These are phyloP conservation scores for Pachyseris speciosa DNA, from an alignment of 64 coral and sea anemone species.

Conservation along the genomic window DNA sequence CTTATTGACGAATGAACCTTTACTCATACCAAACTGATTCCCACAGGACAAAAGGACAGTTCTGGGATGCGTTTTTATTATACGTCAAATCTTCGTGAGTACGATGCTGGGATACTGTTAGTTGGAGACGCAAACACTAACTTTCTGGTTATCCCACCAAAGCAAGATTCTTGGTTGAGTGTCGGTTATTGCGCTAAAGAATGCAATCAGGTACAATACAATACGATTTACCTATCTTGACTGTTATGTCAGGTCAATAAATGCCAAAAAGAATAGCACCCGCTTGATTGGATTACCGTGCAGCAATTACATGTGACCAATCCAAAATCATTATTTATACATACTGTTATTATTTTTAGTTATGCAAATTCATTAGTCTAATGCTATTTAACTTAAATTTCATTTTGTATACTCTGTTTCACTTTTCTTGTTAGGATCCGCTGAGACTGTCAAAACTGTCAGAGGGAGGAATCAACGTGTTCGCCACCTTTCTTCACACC, in stretches of 20 bases:
- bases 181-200: constrained; percentile 62
- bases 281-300: neutral
- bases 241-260: too few species aligned
- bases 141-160: constrained; percentile 44
- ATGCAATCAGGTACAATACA: neutral
- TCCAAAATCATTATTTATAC: too few species aligned
- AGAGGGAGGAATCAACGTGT: constrained; percentile 35
- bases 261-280: too few species aligned
- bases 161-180: constrained; percentile 50
- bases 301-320: too few species aligned
- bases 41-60: constrained; percentile 47
- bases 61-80: constrained; percentile 67
- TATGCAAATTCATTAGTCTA: too few species aligned
- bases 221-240: neutral
- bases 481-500: constrained; percentile 56
- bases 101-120: constrained; percentile 67
- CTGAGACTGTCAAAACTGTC: constrained; percentile 3
- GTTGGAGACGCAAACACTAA: neutral
- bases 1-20: too few species aligned
- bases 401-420: neutral
- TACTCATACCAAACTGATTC: too few species aligned
- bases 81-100: constrained; percentile 42
- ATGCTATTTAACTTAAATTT: too few species aligned
- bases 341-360: too few species aligned
- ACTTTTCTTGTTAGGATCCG: neutral